Evolutionary conservation across 2,888 invertebrate species (phyloP).

Genomic region (Morpho deidamia): DNA sequence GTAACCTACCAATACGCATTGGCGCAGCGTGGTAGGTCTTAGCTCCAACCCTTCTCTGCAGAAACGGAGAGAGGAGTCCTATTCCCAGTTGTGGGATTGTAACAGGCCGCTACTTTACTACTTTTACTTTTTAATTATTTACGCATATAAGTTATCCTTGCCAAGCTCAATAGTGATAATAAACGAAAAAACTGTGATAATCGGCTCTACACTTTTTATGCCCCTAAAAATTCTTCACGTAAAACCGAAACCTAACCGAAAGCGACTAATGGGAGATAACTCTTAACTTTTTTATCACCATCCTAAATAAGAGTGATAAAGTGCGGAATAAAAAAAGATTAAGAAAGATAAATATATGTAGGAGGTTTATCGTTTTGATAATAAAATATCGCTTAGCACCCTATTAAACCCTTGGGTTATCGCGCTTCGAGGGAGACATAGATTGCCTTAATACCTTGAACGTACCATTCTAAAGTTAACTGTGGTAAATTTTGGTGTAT

Average conservation of each 20-base stretch:
- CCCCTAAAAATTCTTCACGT: conserved; percentile 17
- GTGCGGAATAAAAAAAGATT: conserved; percentile 61
- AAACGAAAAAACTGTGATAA: conserved; percentile 1
- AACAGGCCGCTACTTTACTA: no score
- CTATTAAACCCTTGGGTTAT: conserved; percentile 43
- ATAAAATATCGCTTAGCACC: conserved; percentile 68
- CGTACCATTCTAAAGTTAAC: conserved; percentile 2
- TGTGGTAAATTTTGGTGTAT: neutral
- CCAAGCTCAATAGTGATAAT: no score
- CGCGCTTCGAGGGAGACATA: conserved; percentile 44
- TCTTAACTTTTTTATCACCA: conserved; percentile 53
- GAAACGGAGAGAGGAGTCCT: no score
- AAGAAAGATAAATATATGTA: conserved; percentile 53
- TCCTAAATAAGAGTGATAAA: conserved; percentile 70
- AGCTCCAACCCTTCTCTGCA: no score
- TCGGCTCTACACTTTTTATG: conserved; percentile 19
- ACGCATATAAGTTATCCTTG: no score
- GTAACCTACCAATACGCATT: no score
- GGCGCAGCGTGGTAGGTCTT: no score
- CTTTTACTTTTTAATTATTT: no score
- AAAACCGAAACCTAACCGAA: conserved; percentile 22
- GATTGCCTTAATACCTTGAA: conserved; percentile 22
- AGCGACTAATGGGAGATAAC: conserved; percentile 24
- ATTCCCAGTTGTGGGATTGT: no score
- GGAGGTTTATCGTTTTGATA: conserved; percentile 57